phyloP scores from a whole-genome alignment of 64 coral and sea anemone genomes.

The Actinia tenebrosa region DNA sequence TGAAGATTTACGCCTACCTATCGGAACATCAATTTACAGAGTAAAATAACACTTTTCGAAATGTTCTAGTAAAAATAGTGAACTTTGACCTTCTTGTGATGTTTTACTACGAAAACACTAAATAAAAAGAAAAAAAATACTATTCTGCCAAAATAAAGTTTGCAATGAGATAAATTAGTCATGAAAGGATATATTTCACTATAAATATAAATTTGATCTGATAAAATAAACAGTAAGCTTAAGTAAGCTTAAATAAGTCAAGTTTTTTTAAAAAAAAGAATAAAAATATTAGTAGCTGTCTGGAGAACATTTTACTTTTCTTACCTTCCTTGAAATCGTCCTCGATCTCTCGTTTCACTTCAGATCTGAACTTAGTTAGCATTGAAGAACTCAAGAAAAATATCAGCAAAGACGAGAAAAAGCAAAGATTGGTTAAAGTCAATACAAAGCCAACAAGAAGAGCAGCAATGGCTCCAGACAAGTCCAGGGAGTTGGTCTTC shows the following conservation, averaged over 20 bases:
- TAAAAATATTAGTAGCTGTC: neutral
- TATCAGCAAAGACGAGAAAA: constrained; percentile 71
- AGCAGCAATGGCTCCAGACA: constrained; percentile 65
- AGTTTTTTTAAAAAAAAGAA: neutral
- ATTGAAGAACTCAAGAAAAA: constrained; percentile 76
- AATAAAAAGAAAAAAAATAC: neutral
- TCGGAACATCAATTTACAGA: neutral
- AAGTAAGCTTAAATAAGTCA: neutral
- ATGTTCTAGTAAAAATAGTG: neutral
- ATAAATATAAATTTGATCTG: no score
- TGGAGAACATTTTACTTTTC: neutral
- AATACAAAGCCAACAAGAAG: constrained; percentile 82
- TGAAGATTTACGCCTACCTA: no score
- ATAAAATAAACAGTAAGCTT: neutral
- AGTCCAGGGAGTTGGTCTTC: constrained; percentile 73
- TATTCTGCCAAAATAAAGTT: no score
- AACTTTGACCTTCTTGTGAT: neutral
- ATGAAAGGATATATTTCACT: no score
- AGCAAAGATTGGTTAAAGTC: constrained; percentile 86
- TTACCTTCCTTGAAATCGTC: constrained; percentile 96
- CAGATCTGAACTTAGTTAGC: constrained; percentile 83
- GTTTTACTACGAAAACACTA: no score
- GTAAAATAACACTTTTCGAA: neutral
- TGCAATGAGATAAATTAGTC: no score
- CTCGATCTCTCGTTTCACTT: constrained; percentile 81